These are phyloP conservation scores for Sebastes diaconus DNA, from an alignment of 2,797 vertebrate genomes.

Conservation along the genomic window DNA sequence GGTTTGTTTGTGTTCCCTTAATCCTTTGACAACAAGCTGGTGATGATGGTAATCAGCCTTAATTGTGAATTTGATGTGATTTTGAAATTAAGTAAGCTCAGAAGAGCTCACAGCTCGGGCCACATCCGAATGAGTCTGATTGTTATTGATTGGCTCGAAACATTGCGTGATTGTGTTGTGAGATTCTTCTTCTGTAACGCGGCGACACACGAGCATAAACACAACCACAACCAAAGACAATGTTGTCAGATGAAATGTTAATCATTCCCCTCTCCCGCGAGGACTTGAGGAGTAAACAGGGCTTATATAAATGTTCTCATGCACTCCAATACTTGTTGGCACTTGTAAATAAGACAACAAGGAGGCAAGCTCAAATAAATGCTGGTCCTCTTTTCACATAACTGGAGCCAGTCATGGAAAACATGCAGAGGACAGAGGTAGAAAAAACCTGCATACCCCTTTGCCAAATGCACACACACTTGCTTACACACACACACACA, in stretches of 20 bases:
- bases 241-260: constrained; percentile 58
- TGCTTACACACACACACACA: background rate
- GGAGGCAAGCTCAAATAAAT: constrained; percentile 33
- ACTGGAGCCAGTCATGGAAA: constrained; percentile 17
- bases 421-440: constrained; percentile 28
- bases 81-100: constrained; percentile 45
- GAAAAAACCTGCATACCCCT: background rate
- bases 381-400: constrained; percentile 3
- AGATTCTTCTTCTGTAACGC: constrained; percentile 15
- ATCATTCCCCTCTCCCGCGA: constrained; percentile 25
- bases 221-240: constrained; percentile 22
- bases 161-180: constrained; percentile 25
- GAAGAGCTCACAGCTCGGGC: constrained; percentile 24
- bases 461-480: constrained; percentile 19
- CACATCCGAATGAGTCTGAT: constrained; percentile 45
- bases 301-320: constrained; percentile 39
- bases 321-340: constrained; percentile 27
- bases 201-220: background rate
- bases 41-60: constrained; percentile 56
- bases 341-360: constrained; percentile 36
- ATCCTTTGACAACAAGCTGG: constrained; percentile 52
- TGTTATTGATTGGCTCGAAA: constrained; percentile 62
- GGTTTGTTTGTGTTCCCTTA: constrained; percentile 55
- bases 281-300: constrained; percentile 38
- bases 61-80: constrained; percentile 62